Evolutionary conservation across 2,888 invertebrate genomes (phyloP), one percentile per base, ranked within the genome.

Genomic region (Neoaliturus tenellus): DNA sequence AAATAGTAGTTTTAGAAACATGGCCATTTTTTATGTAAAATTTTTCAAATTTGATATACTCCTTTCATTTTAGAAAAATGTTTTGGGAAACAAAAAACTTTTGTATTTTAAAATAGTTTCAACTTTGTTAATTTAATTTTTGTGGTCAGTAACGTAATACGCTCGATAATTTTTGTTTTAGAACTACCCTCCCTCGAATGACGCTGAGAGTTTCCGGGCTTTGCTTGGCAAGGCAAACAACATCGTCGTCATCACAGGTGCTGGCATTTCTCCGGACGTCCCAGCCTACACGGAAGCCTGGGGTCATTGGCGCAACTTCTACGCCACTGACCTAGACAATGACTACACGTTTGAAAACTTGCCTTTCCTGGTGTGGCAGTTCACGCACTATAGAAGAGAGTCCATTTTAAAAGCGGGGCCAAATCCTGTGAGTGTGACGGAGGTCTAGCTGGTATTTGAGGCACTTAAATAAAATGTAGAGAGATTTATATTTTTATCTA

Each of bases 321-420:
- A 90, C 82, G 91, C 91, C 2, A 94, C 94, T 88, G 73, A 62
- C 17, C 35, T 73, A 12, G 78, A 67, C 44, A 39, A 84, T 44
- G 80, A 17, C 10, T 78, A 83, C 44, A 58, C 81, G 8, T 81
- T 81, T 33, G 69, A 81, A 23, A 69, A 69, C 44, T 48, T 33
- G 14, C 97, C 97, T 0, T 94, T 95, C 35, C 91, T 97, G 35
- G 97, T 98, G 35, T 97, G 97, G 97, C 97, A 97, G 90, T 97
- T 97, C 91, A 97, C 97, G 89, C 96, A 97, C 88, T 96, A 97
- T 89, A 92, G 97, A 86, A 91, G 97, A 88, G 95, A 95, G 90
- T 91, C 95, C n/a, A 96, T 96, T 55, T 93, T 93, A 51, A 93
- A 94, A 83, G 95, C 95, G 51, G 88, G 92, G 84, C 95, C 96